These are phyloP conservation scores for Chelonoidis abingdonii DNA, from an alignment of 2,113 vertebrate species.

Conservation along the genomic window DNA sequence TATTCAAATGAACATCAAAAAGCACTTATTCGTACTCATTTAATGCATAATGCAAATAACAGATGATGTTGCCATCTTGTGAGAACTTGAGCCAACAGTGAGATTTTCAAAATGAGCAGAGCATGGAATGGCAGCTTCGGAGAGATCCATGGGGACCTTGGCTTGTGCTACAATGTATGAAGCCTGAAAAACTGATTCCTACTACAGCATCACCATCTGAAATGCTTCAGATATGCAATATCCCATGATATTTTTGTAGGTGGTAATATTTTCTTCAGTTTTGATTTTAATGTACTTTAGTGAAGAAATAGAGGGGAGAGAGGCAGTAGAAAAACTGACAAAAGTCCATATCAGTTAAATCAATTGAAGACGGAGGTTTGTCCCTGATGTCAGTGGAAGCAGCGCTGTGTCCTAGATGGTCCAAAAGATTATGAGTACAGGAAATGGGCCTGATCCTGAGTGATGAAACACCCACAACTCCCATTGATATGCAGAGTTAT, in stretches of 20 bases:
- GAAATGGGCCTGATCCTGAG: not conserved
- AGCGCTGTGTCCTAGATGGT: not conserved
- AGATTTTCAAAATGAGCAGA: not conserved
- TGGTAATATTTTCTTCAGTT: not conserved
- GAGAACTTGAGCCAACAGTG: not conserved
- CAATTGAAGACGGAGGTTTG: accelerated
- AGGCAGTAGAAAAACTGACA: not conserved
- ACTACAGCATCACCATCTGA: not conserved
- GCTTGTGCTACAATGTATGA: not conserved
- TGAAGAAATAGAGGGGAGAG: not conserved
- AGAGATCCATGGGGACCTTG: not conserved
- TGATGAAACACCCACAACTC: not conserved
- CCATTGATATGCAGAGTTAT: not conserved
- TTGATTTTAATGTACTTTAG: not conserved
- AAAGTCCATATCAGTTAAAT: not conserved
- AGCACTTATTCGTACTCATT: not conserved
- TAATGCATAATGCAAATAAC: not conserved
- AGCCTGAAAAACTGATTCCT: not conserved
- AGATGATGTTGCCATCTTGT: not conserved
- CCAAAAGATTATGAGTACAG: not conserved
- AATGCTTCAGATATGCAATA: not conserved
- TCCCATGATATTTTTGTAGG: not conserved
- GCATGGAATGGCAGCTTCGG: not conserved
- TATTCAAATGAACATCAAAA: not conserved
- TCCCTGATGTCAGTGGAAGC: not conserved